Evolutionary conservation across 2,797 vertebrate genomes (phyloP).

Genomic region (Florisuga fusca): DNA sequence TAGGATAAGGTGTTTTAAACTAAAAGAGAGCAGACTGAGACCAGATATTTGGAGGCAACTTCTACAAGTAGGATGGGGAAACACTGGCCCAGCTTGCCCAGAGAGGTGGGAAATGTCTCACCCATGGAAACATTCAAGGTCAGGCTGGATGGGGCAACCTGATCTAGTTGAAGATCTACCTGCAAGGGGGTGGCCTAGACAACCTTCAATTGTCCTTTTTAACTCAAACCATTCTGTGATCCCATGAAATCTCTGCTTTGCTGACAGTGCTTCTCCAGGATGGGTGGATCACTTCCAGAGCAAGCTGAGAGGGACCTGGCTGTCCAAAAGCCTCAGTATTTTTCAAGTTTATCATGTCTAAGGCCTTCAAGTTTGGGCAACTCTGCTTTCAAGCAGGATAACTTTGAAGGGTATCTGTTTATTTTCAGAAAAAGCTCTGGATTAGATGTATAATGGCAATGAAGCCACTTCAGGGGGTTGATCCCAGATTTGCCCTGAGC

Average conservation of each 20-base stretch:
- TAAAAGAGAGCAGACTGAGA: no score
- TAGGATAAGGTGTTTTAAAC: no score
- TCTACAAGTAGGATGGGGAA: no score
- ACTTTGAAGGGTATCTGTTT: not conserved
- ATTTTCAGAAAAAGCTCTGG: not conserved
- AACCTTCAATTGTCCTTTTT: no score
- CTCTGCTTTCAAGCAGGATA: not conserved
- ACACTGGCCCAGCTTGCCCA: no score
- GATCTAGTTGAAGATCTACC: no score
- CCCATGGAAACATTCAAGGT: no score
- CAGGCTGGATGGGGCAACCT: no score
- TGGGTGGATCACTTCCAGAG: not conserved
- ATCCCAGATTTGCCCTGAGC: not conserved
- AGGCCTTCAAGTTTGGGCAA: not conserved
- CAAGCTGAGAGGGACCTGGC: not conserved
- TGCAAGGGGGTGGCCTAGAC: no score
- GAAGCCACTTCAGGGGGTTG: not conserved
- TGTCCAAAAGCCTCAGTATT: not conserved
- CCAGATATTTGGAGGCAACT: no score
- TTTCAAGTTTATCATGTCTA: not conserved
- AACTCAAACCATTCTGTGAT: no score
- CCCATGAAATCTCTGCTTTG: not conserved
- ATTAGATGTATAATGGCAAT: not conserved
- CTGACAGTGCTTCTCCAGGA: not conserved
- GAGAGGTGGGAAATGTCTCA: no score